Base-by-base conservation (phyloP, 2,797 vertebrate species). In the Sebastes taczanowskii region DNA sequence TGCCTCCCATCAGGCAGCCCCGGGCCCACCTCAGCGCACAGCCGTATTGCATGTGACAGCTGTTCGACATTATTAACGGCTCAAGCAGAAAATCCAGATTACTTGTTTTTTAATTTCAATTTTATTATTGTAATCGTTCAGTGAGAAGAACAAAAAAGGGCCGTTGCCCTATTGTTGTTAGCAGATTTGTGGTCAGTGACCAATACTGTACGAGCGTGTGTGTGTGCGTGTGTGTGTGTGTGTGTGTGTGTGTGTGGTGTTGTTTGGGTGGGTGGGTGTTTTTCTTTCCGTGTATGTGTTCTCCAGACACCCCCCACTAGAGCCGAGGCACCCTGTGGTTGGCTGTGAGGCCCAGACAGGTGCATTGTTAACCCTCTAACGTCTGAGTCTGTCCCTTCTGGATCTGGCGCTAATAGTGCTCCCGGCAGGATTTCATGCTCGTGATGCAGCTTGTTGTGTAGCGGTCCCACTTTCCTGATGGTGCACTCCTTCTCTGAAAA, bases 41-140 rank as follows among this genome's bases (percentile, higher is more conserved):
- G 86, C 90, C 68, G 60, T 83, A 85, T 91, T 88, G 89, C 86
- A 81, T 91, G 91, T 91, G 94, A 94, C 95, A 95, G 95, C 94
- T 95, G 95, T 94, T 94, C 79, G 87, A 94, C 94, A 92, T 95
- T 95, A 94, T 95, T 96, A 95, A 92, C 91, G 69, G 91, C 90
- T 94, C 93, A 95, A 88, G 94, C 94, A 91, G 89, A 94, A 95
- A 95, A 95, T 94, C 93, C 94, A 93, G 93, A 95, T 95, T 92
- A 95, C 88, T 90, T 94, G 90, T 96, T 95, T 91, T 94, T 94
- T 93, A 84, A 95, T 94, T 95, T 92, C 88, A 91, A 84, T 92
- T 93, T 92, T 94, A 93, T 95, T 93, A 94, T 92, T 94, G 88
- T 93, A 94, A 94, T 94, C 88, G 74, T 79, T 86, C 78, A 86